Percentiles rank a stretch among this genome's conserved stretches.
These are phyloP conservation scores for Nothura maculosa DNA, from an alignment of 2,797 vertebrate species.

Conservation along the genomic window DNA sequence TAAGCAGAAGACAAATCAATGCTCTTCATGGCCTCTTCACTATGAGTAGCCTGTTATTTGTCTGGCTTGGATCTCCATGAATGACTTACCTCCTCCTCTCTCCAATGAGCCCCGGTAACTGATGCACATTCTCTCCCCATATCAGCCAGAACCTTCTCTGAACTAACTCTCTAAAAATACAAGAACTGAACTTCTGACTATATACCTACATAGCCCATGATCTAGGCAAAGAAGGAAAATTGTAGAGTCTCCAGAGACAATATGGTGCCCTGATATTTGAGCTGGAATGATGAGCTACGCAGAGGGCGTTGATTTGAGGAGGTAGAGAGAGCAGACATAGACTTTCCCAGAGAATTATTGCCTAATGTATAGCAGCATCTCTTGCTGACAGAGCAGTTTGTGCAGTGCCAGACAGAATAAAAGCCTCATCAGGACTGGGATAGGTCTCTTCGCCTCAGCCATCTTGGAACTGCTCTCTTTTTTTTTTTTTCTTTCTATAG, in stretches of 20 bases:
- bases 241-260: background rate
- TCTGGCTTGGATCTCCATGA: background rate
- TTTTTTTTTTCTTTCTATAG: conserved; percentile 24
- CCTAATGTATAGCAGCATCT: background rate
- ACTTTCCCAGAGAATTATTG: background rate
- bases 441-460: background rate
- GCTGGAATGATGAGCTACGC: background rate
- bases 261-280: background rate
- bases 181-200: background rate
- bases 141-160: background rate
- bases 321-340: background rate
- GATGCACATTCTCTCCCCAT: accelerated
- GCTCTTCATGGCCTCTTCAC: background rate
- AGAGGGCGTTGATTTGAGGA: background rate
- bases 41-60: background rate
- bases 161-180: background rate
- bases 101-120: background rate
- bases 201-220: background rate
- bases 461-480: conserved; percentile 4
- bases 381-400: background rate
- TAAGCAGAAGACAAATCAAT: background rate
- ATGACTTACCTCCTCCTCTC: background rate
- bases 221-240: background rate
- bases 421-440: background rate
- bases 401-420: background rate